Evolutionary conservation across 2,888 invertebrate genomes (phyloP), one percentile per base, ranked within the genome.

Genomic region (Noctua comes): DNA sequence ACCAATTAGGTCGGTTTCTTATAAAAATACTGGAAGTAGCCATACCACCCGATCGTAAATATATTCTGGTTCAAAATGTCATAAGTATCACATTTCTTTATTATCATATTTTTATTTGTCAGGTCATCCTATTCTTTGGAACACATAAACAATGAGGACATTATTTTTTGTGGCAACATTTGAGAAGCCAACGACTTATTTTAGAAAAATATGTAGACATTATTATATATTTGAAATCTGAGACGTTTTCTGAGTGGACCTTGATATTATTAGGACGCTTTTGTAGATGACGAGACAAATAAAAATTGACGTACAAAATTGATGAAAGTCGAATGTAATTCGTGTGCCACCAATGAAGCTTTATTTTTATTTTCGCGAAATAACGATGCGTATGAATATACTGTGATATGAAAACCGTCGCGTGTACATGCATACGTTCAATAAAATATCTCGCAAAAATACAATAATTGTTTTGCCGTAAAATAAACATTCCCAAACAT

Each of bases 1-100:
- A 90, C 92, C 92, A 94, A 94, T 94, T 93, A 93, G 91, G 84
- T 88, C 73, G 86, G 88, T 87, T 90, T 92, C 93, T 93, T 93
- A 90, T 89, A 88, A 89, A 90, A 90, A 90, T 86, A 87, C 76
- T 66, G 54, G 65, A 80, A 81, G 82, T 79, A 79, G 73, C 73
- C 75, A 79, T 73, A 68, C 73, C 73, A 27, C 31, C 51, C 27
- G 79, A 85, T 87, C 82, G 84, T 87, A 83, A 86, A 83, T 87
- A 84, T 77, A 83, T 82, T 85, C 54, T 82, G 83, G 82, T 83
- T 83, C 81, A 68, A 79, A 88, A 83, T 78, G 80, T 76, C 84
- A 83, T 66, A 79, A 80, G 86, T 89, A 89, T 89, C 88, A 84
- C 46, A 66, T 88, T 86, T 77, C 88, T 64, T 21, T 75, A 76